Percentiles rank a stretch among this genome's conserved stretches.
These are phyloP conservation scores for Ochropleura plecta DNA, from an alignment of 2,888 invertebrate species.

Conservation along the genomic window DNA sequence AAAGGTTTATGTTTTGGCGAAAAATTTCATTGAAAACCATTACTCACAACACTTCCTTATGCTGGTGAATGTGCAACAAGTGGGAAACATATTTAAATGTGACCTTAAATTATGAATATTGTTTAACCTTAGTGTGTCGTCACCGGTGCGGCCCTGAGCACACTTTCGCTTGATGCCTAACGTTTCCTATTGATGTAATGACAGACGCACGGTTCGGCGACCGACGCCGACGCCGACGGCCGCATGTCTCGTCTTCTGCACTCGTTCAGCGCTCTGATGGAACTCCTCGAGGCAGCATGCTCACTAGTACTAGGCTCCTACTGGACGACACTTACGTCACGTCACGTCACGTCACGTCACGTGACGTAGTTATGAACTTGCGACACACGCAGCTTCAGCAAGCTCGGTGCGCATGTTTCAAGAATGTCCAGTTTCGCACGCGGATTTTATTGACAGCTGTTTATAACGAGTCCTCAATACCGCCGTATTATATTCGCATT, in stretches of 20 bases:
- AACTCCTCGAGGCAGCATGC: neutral
- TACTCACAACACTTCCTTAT: slow-evolving; percentile 50
- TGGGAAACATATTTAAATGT: slow-evolving; percentile 45
- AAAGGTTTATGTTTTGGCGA: slow-evolving; percentile 41
- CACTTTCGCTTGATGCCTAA: slow-evolving; percentile 11
- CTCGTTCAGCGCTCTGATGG: slow-evolving; percentile 1
- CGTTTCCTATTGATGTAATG: slow-evolving; percentile 37
- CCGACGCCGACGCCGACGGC: neutral
- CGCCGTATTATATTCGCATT: slow-evolving; percentile 41
- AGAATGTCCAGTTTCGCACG: slow-evolving; percentile 11
- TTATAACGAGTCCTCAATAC: slow-evolving; percentile 1
- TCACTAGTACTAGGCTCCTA: too few species aligned
- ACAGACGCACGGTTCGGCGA: slow-evolving; percentile 17
- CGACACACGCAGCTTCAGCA: slow-evolving; percentile 18
- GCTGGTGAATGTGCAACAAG: slow-evolving; percentile 38
- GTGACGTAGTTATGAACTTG: neutral
- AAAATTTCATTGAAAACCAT: slow-evolving; percentile 35
- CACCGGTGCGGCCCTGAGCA: slow-evolving; percentile 3
- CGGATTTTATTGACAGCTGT: neutral
- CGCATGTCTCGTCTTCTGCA: slow-evolving; percentile 11
- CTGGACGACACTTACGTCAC: too few species aligned
- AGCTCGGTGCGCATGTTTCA: slow-evolving; percentile 6
- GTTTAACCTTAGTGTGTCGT: slow-evolving; percentile 24
- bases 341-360: too few species aligned
- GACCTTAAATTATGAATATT: slow-evolving; percentile 47